Percentiles rank a stretch among this genome's conserved stretches.
Conservation (phyloP, 2,113 vertebrate species). For the Siniperca knerii region DNA sequence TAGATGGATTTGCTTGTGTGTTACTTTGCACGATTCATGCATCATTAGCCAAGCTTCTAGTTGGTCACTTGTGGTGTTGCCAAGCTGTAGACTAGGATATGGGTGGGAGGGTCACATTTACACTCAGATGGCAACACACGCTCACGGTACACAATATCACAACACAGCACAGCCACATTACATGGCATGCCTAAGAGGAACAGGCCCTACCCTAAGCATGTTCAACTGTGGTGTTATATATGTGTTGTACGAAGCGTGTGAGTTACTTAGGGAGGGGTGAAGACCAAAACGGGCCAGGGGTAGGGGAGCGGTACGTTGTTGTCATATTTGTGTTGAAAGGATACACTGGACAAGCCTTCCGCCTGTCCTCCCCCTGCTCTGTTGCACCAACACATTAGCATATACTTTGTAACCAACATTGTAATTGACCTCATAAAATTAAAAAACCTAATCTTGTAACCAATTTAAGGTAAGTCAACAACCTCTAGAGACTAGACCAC, state of each 20-base stretch:
- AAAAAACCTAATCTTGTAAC: constrained; percentile 46
- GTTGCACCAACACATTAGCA: constrained; percentile 48
- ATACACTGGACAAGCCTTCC: constrained; percentile 41
- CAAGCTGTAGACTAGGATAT: constrained; percentile 44
- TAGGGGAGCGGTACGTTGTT: constrained; percentile 45
- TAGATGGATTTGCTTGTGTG: constrained; percentile 73
- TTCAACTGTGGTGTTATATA: constrained; percentile 72
- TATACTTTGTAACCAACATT: constrained; percentile 36
- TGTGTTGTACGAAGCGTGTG: constrained; percentile 70
- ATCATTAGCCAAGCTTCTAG: constrained; percentile 75
- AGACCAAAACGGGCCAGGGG: constrained; percentile 44
- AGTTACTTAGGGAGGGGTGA: constrained; percentile 65
- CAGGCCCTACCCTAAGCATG: constrained; percentile 77
- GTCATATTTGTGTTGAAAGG: constrained; percentile 36
- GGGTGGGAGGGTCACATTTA: constrained; percentile 54
- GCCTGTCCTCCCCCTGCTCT: constrained; percentile 64
- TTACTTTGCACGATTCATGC: constrained; percentile 81
- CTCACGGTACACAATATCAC: constrained; percentile 42
- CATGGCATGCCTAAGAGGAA: constrained; percentile 78
- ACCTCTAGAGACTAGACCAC: constrained; percentile 51
- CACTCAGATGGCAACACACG: constrained; percentile 50
- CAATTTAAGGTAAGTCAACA: constrained; percentile 82
- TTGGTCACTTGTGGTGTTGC: constrained; percentile 64
- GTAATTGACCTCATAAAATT: constrained; percentile 43
- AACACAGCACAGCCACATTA: constrained; percentile 67